phyloP scores from a whole-genome alignment of 2,113 vertebrate species.

The Mystacornis crossleyi region DNA sequence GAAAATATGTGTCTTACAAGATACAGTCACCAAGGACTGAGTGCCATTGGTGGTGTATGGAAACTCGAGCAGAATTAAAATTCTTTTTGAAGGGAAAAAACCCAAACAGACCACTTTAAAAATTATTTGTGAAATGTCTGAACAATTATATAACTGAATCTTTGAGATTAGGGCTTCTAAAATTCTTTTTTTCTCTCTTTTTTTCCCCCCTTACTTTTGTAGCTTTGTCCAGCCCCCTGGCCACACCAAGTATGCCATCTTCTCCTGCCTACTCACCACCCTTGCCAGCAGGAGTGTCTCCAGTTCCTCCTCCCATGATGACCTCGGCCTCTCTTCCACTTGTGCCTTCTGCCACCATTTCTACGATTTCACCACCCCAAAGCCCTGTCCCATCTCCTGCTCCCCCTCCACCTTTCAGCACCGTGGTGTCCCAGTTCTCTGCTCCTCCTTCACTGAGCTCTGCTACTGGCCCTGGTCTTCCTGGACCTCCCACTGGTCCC shows the following conservation, averaged over 20 bases:
- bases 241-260: slow-evolving; percentile 34
- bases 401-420: slow-evolving; percentile 38
- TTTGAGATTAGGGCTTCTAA: not conserved
- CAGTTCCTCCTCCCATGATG: slow-evolving; percentile 50
- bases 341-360: slow-evolving; percentile 22
- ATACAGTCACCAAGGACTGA: not conserved
- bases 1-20: not conserved
- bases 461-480: slow-evolving; percentile 25
- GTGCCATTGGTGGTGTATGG: not conserved
- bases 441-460: slow-evolving; percentile 32
- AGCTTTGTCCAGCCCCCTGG: slow-evolving; percentile 69
- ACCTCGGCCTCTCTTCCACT: slow-evolving; percentile 62
- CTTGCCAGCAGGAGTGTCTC: slow-evolving; percentile 33
- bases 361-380: not conserved
- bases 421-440: not conserved
- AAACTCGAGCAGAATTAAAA: not conserved
- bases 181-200: not conserved
- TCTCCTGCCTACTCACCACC: slow-evolving; percentile 46
- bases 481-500: slow-evolving; percentile 77
- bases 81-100: not conserved
- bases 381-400: not conserved
- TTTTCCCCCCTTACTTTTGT: not conserved
- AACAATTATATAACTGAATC: not conserved
- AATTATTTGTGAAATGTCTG: not conserved
- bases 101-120: not conserved